Base-by-base conservation (phyloP, 2,888 invertebrate species). In the Pachycephus smyrnensis region DNA sequence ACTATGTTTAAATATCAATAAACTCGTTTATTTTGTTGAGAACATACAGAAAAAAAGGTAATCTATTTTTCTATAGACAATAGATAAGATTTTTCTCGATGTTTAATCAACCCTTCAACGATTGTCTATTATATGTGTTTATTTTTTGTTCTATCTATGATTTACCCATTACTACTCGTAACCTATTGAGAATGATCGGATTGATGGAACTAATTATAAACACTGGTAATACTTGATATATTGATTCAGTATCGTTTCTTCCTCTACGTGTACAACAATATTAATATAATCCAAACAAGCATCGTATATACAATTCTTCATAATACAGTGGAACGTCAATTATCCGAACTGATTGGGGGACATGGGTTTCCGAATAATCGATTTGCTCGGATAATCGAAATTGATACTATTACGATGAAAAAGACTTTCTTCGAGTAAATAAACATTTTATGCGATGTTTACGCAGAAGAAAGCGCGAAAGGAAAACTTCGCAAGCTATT, bases 1-100 rank as follows among this genome's bases (percentile, higher is more conserved):
- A 77, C 73, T 36, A 30, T 31, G 3, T 75, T 75, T 77, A 36
- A 35, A 32, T 75, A 75, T 77, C 37, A 36, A 40, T 69, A 31
- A 73, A 75, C 15, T 55, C 69, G 73, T n/a, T 71, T 68, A 77
- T 23, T 55, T 55, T 23, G 2, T 9, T 55, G 9, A 23, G 23
- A 23, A 23, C 4, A 23, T 55, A 55, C 33, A 0, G 23, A 55
- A 55, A 40, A 15, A 23, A 6, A 23, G 9, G 23, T 23, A 55
- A 9, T 23, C 9, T 23, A 23, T 23, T 1, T 55, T 55, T 23
- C 15, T 40, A 40, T 40, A 40, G 0, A 4, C 2, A 23, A 55
- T 9, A 55, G 1, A 55, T 9, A 9, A 55, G 23, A 55, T 23
- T 23, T 55, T 55, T 55, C 6, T 55, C 23, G 23, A 55, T 55